Percentiles rank a stretch among this genome's conserved stretches.
Conservation (phyloP, 2,888 invertebrate species). For the Adela reaumurella region DNA sequence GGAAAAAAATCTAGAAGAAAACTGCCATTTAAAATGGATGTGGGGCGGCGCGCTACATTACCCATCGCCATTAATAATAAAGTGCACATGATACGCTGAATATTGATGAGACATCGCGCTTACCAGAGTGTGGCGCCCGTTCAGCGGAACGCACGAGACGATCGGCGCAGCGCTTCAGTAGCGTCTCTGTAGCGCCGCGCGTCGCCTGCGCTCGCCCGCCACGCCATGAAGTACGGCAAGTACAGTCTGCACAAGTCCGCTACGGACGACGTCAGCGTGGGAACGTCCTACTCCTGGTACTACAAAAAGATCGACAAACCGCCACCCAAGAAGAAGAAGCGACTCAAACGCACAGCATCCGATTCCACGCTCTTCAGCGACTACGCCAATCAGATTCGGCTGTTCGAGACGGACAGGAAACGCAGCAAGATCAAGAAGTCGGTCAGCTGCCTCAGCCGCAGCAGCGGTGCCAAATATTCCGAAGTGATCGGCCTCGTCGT, state of each 20-base stretch:
- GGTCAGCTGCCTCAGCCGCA: constrained; percentile 38
- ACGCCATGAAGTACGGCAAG: constrained; percentile 51
- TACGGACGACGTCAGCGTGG: constrained; percentile 43
- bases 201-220: constrained; percentile 20
- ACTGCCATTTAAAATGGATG: not conserved
- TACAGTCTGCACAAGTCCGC: constrained; percentile 48
- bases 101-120: not conserved
- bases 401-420: constrained; percentile 38
- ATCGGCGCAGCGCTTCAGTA: constrained; percentile 12
- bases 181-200: constrained; percentile 18
- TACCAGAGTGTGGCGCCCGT: not conserved
- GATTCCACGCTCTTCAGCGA: constrained; percentile 52
- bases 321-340: constrained; percentile 26
- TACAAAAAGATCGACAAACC: constrained; percentile 40
- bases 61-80: not conserved
- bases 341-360: constrained; percentile 34
- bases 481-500: constrained; percentile 31
- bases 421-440: constrained; percentile 38
- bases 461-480: constrained; percentile 33
- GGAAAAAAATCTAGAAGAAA: not conserved
- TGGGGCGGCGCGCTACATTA: not conserved
- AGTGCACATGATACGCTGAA: not conserved
- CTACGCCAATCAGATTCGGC: constrained; percentile 43
- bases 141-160: not conserved
- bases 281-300: constrained; percentile 52